Percentiles rank a stretch among this genome's conserved stretches.
phyloP scores from a whole-genome alignment of 2,888 invertebrate species.

The Digitonthophagus gazella region DNA sequence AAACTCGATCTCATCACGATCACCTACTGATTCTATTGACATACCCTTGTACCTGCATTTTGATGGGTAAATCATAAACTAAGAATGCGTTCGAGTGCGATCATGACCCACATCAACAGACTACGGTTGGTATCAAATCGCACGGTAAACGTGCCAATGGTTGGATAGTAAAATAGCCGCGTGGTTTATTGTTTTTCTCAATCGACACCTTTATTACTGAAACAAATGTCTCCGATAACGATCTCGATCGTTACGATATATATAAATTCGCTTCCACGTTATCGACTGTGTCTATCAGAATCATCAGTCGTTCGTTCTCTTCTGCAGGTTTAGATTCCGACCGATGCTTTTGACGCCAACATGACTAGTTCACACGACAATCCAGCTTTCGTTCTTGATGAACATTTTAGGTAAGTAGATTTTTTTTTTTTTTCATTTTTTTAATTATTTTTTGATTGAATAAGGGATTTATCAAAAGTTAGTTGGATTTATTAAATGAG shows the following conservation, averaged over 20 bases:
- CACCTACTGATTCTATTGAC: not conserved
- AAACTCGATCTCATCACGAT: not conserved
- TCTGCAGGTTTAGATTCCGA: not conserved
- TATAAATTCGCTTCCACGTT: not conserved
- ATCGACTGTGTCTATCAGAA: not conserved
- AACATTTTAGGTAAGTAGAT: conserved; percentile 18
- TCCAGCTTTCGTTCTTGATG: conserved; percentile 22
- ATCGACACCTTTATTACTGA: conserved; percentile 4
- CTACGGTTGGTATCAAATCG: no score
- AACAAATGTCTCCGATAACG: conserved; percentile 2
- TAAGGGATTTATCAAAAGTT: no score
- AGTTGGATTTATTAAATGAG: no score
- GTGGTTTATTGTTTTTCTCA: not conserved
- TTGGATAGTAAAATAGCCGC: no score
- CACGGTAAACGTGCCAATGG: no score
- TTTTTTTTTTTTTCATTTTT: conserved; percentile 1
- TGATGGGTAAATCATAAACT: not conserved
- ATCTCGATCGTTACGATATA: not conserved
- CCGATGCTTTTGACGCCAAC: not conserved
- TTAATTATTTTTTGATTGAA: not conserved
- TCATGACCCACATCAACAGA: not conserved
- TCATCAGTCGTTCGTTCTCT: not conserved
- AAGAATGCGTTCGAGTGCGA: not conserved
- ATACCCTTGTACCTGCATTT: not conserved
- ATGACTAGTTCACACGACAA: conserved; percentile 21